A percentile compares a stretch with the other conserved stretches of the same genome.
These are phyloP conservation scores for Gymnosoma rotundatum DNA, from an alignment of 2,888 invertebrate species.

Conservation along the genomic window DNA sequence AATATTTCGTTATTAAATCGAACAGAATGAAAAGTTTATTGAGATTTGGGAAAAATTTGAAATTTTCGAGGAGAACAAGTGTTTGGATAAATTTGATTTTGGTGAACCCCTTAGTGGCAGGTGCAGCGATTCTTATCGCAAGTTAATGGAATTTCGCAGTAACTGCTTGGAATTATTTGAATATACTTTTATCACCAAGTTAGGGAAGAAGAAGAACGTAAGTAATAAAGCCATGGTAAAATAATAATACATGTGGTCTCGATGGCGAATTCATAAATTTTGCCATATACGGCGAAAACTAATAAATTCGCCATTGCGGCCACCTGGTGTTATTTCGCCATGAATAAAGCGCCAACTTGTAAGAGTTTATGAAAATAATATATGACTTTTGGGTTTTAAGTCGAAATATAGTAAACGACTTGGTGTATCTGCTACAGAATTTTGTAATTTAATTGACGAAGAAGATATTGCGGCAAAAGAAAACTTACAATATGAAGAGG, in stretches of 20 bases:
- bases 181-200: slow-evolving; percentile 24
- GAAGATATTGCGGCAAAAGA: slow-evolving; percentile 41
- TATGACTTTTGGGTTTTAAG: slow-evolving; percentile 18
- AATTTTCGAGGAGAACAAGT: slow-evolving; percentile 49
- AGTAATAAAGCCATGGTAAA: slow-evolving; percentile 25
- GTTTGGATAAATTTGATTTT: slow-evolving; percentile 57
- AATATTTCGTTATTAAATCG: too few relatives aligned
- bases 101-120: slow-evolving; percentile 71
- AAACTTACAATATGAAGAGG: slow-evolving; percentile 33
- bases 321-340: too few relatives aligned
- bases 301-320: too few relatives aligned
- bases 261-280: too few relatives aligned
- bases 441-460: slow-evolving; percentile 63
- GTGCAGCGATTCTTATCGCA: slow-evolving; percentile 72
- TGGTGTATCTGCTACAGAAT: slow-evolving; percentile 72
- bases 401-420: slow-evolving; percentile 46
- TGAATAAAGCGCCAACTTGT: background rate
- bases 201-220: slow-evolving; percentile 35
- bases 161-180: slow-evolving; percentile 49
- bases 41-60: slow-evolving; percentile 62
- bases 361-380: background rate
- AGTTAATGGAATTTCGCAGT: slow-evolving; percentile 68
- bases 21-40: slow-evolving; percentile 46
- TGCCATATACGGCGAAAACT: too few relatives aligned
- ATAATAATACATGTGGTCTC: too few relatives aligned